Base-by-base conservation (phyloP, 2,113 vertebrate species). In the Semnornis frantzii region DNA sequence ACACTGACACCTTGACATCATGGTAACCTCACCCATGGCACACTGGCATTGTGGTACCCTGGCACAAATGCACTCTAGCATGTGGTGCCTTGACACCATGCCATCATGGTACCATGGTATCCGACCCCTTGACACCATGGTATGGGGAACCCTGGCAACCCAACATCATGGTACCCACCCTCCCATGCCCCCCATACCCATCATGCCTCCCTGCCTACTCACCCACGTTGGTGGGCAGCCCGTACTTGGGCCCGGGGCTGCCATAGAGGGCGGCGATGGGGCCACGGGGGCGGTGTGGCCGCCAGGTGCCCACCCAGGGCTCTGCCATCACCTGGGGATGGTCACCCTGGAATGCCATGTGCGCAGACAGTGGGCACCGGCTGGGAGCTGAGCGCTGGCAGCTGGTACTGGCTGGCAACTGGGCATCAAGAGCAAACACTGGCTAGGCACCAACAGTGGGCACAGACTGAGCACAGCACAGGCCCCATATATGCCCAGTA, bases 201-300 rank as follows among this genome's bases (percentile, higher is more conserved):
- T 30, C 15, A 5, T 23, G 74, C 78, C 94, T 18, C 66, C 30
- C 31, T 50, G 48, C 48, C 21, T 20, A 54, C 73, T 91, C 42
- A 99, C 99, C 98, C 68, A 96, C 97, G 76, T 96, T 98, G 84
- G 97, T 96, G 82, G 98, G 98, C 90, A 98, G 98, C 94, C 97
- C 91, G 92, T 99, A 99, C 46, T 98, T 98, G 97, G 96, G 98
- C 60, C 98, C 98, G 46, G 98, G 98, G 97, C 98, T 97, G 94
- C 97, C 90, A 96, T 98, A 98, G 91, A 98, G 98, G 91, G 98
- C 98, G 15, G 98, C 98, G 96, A 99, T 99, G 96, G 98, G 98
- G 74, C 98, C 98, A 66, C 98, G 97, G 20, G 98, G 98, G 55
- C 91, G 98, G 93, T 99, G 99, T 8, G 99, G 98, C 74, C 98